Percentiles rank a stretch among this genome's conserved stretches.
Evolutionary conservation across 2,797 vertebrate genomes (phyloP).

Genomic region (Falco rusticolus): DNA sequence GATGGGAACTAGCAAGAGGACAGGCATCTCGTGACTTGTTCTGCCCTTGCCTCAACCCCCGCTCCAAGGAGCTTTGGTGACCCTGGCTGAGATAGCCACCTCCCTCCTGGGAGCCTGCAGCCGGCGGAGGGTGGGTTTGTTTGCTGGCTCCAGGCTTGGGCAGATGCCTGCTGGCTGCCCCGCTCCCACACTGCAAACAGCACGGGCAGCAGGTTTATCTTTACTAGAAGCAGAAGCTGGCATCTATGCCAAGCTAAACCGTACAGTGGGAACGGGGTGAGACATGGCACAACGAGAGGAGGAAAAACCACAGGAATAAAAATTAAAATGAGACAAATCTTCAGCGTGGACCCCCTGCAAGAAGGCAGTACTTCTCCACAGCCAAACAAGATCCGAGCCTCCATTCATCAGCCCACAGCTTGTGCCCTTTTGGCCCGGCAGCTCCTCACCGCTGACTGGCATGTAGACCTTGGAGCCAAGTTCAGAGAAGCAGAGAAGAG

Average conservation of each 20-base stretch:
- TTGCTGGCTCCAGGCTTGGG: background rate
- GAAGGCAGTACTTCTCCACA: background rate
- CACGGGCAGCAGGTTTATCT: background rate
- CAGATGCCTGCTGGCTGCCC: background rate
- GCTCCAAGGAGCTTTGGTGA: background rate
- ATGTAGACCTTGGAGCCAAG: background rate
- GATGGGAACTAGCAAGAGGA: background rate
- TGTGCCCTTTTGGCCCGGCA: background rate
- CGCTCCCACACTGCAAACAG: background rate
- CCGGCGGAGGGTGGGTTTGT: accelerated
- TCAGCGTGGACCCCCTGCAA: background rate
- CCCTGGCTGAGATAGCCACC: background rate
- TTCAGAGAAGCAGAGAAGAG: background rate
- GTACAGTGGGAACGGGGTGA: accelerated
- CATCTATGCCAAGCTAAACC: background rate
- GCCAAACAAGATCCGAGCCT: too few relatives aligned
- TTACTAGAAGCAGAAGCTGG: background rate
- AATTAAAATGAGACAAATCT: background rate
- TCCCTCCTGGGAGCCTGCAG: background rate
- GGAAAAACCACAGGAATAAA: background rate
- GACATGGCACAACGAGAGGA: background rate
- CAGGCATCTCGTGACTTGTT: background rate
- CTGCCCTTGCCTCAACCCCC: background rate
- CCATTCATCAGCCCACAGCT: background rate
- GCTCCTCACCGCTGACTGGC: background rate